Conservation (phyloP, 2,113 vertebrate genomes). For the Menidia beryllina region DNA sequence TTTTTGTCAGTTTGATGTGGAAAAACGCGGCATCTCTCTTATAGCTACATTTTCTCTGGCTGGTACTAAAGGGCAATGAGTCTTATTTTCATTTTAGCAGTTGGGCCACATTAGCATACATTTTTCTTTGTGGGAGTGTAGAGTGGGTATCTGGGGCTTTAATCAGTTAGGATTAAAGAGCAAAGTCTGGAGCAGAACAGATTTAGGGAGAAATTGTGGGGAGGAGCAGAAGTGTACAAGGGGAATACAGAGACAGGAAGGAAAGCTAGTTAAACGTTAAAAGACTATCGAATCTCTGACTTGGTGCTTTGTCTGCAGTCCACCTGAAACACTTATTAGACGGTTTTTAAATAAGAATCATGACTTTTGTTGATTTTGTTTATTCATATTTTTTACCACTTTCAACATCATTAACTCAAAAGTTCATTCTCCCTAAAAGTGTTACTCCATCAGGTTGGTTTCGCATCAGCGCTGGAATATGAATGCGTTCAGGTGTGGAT, state of each 20-base stretch:
- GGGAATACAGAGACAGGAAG: slow-evolving; percentile 9
- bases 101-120: slow-evolving; percentile 71
- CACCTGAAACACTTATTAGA: slow-evolving; percentile 37
- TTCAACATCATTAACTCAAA: neutral
- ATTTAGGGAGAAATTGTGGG: slow-evolving; percentile 46
- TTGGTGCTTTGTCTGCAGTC: slow-evolving; percentile 26
- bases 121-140: slow-evolving; percentile 26
- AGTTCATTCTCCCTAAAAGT: neutral
- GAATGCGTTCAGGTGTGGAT: neutral
- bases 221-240: slow-evolving; percentile 19
- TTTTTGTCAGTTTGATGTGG: slow-evolving; percentile 56
- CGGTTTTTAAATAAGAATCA: slow-evolving; percentile 3
- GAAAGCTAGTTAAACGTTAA: slow-evolving; percentile 26
- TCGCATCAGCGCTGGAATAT: slow-evolving; percentile 13
- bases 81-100: slow-evolving; percentile 70
- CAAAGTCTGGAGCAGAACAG: slow-evolving; percentile 62
- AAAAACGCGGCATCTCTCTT: slow-evolving; percentile 50
- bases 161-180: slow-evolving; percentile 74
- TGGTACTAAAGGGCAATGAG: slow-evolving; percentile 25
- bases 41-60: slow-evolving; percentile 41
- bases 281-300: slow-evolving; percentile 8
- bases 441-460: neutral
- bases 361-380: slow-evolving; percentile 29
- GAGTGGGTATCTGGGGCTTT: slow-evolving; percentile 49
- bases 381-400: slow-evolving; percentile 15